Evolutionary conservation across 1,140 invertebrate genomes (phyloP).

Genomic region (Drosophila paulistorum): DNA sequence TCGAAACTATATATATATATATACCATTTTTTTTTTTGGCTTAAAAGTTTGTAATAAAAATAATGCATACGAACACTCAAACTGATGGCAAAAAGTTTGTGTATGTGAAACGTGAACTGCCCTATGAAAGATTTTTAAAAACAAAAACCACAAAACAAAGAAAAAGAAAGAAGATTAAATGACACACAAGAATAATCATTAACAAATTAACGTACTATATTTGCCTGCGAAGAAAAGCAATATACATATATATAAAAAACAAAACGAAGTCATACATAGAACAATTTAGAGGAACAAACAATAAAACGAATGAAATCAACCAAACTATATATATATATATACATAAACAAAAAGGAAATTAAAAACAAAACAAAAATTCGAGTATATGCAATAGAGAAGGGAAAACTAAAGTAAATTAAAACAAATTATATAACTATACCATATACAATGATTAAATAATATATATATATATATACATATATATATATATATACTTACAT

Average conservation of each 20-base stretch:
- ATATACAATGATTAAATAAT: conserved; percentile 62
- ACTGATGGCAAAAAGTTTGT: conserved; percentile 47
- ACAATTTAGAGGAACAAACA: conserved; percentile 61
- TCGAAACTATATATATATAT: conserved; percentile 7
- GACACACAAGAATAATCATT: conserved; percentile 18
- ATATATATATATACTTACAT: conserved; percentile 41
- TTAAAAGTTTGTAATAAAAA: conserved; percentile 15
- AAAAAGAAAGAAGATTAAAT: conserved; percentile 17
- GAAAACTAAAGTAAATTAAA: conserved; percentile 27
- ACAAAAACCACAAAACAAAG: conserved; percentile 9
- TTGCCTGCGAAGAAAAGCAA: conserved; percentile 61
- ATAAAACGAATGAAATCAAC: conserved; percentile 29
- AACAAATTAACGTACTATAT: conserved; percentile 33
- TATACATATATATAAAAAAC: conserved; percentile 25
- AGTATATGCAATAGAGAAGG: conserved; percentile 54
- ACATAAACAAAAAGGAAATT: conserved; percentile 24
- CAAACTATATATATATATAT: conserved; percentile 6
- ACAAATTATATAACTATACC: conserved; percentile 59
- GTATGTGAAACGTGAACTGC: conserved; percentile 72
- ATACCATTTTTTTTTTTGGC: conserved; percentile 29
- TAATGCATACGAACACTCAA: conserved; percentile 33
- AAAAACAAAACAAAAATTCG: conserved; percentile 31
- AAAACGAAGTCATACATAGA: conserved; percentile 43
- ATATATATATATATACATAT: conserved; percentile 55
- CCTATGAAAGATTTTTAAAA: conserved; percentile 71